phyloP scores from a whole-genome alignment of 2,797 vertebrate genomes.

The Brachyalestes nurse region DNA sequence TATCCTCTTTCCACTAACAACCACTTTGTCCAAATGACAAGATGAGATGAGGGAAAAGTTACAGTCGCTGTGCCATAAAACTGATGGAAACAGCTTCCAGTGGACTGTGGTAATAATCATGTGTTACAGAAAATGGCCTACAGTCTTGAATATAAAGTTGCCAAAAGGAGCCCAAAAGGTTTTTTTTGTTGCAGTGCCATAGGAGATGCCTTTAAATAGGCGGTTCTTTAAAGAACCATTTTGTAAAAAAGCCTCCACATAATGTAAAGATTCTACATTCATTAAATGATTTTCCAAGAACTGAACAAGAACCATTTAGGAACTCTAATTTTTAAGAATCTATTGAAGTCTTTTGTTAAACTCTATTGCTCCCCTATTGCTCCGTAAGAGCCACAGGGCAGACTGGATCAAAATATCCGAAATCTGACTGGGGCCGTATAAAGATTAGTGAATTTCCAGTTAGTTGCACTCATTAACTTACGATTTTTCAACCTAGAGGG shows the following conservation, averaged over 20 bases:
- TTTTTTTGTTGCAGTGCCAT: not conserved
- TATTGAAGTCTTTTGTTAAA: not conserved
- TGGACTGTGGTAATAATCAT: slow-evolving; percentile 36
- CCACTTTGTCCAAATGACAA: slow-evolving; percentile 22
- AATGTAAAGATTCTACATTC: slow-evolving; percentile 14
- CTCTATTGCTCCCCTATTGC: slow-evolving; percentile 7
- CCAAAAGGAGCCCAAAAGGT: not conserved
- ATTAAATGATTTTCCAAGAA: not conserved
- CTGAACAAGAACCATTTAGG: not conserved
- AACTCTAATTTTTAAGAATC: not conserved
- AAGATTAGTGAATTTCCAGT: slow-evolving; percentile 2
- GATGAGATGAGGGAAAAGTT: slow-evolving; percentile 34
- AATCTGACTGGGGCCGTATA: slow-evolving; percentile 4
- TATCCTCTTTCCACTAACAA: slow-evolving; percentile 44
- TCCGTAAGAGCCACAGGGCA: slow-evolving; percentile 3
- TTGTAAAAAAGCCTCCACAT: not conserved
- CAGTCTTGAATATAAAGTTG: not conserved
- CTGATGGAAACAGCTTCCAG: slow-evolving; percentile 33
- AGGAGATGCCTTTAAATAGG: not conserved
- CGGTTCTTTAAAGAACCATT: not conserved
- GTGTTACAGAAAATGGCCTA: slow-evolving; percentile 19
- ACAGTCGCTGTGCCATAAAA: slow-evolving; percentile 11
- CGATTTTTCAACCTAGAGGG: not conserved
- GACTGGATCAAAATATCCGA: not conserved
- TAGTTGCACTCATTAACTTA: slow-evolving; percentile 5